Evolutionary conservation across 2,797 vertebrate genomes (phyloP), one percentile per base, ranked within the genome.

Genomic region (Coregonus sp.): DNA sequence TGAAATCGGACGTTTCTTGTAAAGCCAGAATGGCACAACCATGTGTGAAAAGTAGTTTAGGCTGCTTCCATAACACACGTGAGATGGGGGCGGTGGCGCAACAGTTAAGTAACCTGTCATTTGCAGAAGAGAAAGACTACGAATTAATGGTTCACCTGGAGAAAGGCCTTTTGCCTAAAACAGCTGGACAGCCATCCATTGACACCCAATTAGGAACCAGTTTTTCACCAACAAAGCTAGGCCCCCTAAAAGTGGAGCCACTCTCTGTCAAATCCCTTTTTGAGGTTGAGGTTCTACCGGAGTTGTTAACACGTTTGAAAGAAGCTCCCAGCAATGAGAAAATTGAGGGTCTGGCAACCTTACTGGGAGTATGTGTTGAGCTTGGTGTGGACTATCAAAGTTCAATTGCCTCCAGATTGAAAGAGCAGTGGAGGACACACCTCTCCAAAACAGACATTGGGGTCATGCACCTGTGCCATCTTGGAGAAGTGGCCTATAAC

Each of bases 321-420:
- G 63, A 66, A 6, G 35, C 18, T 29, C 52, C 77, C 35, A 47
- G 61, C n/a, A 54, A 20, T 20, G 78, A 75, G 31, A 79, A 50
- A 51, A 25, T 69, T 5, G 35, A 71, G 52, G 33, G 65, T 20
- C 51, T 80, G 16, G 61, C 74, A 20, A 73, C 63, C n/a, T 50
- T 80, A 7, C 54, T 76, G 63, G 74, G 74, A n/a, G 54, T 68
- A 50, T 76, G 74, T 69, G 61, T 61, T 20, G 51, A 73, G 74
- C 25, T 73, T 54, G 74, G 78, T 14, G 54, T 76, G 51, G 61
- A 50, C 14, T n/a, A 51, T 33, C 20, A 61, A 31, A 72, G 70
- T 16, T 70, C 74, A 4, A 12, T 54, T 16, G 40, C 75, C 14
- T 20, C 59, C n/a, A 67, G 71, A 59, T 52, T 75, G 15, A 71